Conservation (phyloP, 92 coral and sea anemone genomes). For the Muricea muricata region DNA sequence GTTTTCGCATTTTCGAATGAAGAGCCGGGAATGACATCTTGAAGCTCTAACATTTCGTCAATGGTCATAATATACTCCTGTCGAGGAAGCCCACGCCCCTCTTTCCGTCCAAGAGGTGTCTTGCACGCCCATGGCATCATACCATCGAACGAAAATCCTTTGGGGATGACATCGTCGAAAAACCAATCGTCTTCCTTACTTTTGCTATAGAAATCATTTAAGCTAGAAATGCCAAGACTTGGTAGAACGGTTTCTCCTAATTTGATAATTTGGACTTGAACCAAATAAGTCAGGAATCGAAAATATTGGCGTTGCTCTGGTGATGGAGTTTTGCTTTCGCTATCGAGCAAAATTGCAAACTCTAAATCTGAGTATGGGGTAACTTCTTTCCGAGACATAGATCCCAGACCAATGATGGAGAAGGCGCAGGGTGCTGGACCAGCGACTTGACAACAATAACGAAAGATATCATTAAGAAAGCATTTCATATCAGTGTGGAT, state of each 20-base stretch:
- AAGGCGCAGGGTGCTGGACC: slow-evolving; percentile 37
- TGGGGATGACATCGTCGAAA: slow-evolving; percentile 22
- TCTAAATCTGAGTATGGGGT: slow-evolving; percentile 34
- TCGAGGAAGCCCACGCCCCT: background rate
- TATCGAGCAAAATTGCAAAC: slow-evolving; percentile 2
- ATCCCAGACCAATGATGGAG: slow-evolving; percentile 26
- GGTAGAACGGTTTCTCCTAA: slow-evolving; percentile 37
- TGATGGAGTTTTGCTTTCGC: background rate
- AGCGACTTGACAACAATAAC: slow-evolving; percentile 17
- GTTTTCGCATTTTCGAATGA: slow-evolving; percentile 16
- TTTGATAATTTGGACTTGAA: slow-evolving; percentile 15
- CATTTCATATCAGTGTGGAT: slow-evolving; percentile 12
- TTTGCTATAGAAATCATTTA: slow-evolving; percentile 35
- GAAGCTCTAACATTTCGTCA: slow-evolving; percentile 1
- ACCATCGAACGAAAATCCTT: slow-evolving; percentile 19
- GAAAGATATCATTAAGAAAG: background rate
- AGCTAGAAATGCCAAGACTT: slow-evolving; percentile 22
- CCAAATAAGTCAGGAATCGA: slow-evolving; percentile 10
- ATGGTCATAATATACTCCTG: slow-evolving; percentile 9
- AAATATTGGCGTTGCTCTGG: slow-evolving; percentile 10
- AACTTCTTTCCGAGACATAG: slow-evolving; percentile 13
- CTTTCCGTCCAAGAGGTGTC: background rate
- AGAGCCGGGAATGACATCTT: slow-evolving; percentile 2
- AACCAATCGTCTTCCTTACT: slow-evolving; percentile 27
- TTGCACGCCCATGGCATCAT: slow-evolving; percentile 37